Evolutionary conservation across 2,888 invertebrate genomes (phyloP).

Genomic region (Pollenia angustigena): DNA sequence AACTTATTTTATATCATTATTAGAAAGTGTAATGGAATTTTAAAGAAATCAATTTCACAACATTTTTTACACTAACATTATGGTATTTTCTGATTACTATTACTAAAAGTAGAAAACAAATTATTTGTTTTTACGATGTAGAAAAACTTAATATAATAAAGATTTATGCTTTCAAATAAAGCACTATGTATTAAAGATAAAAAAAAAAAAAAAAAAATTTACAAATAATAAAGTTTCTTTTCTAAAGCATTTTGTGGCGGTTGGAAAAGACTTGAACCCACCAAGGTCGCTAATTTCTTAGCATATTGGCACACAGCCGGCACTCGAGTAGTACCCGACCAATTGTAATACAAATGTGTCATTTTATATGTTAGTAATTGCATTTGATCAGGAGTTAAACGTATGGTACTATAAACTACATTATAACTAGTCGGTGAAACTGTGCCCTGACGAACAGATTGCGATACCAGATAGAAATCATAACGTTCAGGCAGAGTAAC

Average conservation of each 20-base stretch:
- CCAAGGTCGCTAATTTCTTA: constrained; percentile 95
- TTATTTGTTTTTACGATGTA: background rate
- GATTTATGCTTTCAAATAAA: background rate
- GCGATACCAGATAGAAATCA: constrained; percentile 96
- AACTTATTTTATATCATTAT: background rate
- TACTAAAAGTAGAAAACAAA: background rate
- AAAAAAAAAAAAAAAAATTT: background rate
- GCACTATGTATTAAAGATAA: background rate
- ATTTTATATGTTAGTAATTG: constrained; percentile 95
- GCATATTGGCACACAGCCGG: constrained; percentile 98
- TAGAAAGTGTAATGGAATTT: background rate
- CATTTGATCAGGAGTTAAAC: constrained; percentile 89
- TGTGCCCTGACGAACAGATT: constrained; percentile 94
- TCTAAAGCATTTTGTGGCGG: constrained; percentile 88
- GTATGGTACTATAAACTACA: constrained; percentile 90
- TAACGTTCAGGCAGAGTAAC: constrained; percentile 92
- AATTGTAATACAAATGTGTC: constrained; percentile 96
- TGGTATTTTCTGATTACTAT: background rate
- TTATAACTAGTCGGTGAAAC: constrained; percentile 96
- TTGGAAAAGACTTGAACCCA: constrained; percentile 91
- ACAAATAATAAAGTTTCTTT: constrained; percentile 89
- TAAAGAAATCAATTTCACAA: constrained; percentile 46
- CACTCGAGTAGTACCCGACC: constrained; percentile 93
- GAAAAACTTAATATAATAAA: constrained; percentile 7
- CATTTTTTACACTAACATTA: constrained; percentile 8